Base-by-base conservation (phyloP, 1,140 invertebrate species). In the Daktulosphaira vitifoliae region DNA sequence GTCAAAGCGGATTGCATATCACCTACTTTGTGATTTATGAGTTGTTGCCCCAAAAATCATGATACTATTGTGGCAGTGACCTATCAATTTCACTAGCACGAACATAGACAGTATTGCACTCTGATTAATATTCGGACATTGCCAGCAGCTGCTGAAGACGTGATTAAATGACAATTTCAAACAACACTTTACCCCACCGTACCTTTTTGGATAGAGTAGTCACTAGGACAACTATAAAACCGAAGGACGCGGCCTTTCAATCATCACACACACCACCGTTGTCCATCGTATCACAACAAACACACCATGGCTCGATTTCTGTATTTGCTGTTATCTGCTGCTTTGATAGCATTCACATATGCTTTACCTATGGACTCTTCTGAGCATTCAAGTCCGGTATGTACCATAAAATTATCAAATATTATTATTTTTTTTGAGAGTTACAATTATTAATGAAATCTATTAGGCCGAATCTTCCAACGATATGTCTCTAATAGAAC, bases 401-500 rank as follows among this genome's bases (percentile, higher is more conserved):
- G n/a, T n/a, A n/a, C 39, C 11, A 11, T 7, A 16, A 3, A n/a
- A 4, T 7, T 44, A 44, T 4, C 39, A 16, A 44, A 4, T 44
- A 15, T 44, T 44, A 7, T 44, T 44, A 7, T 44, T 16, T 44
- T 44, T 16, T 16, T 16, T 33, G 29, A 5, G 29, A 33, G 5
- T 33, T 33, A 33, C 29, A 33, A 5, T 11, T 6, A 5, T 11
- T 33, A 81, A 89, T 20, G 83, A 81, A 50, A 81, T 82, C 66
- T n/a, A 90, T 88, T 77, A 81, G 80, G 62, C 78, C 65, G 33
- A 67, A 64, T 77, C 78, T 23, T 75, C 76, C 9, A 81, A 81
- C 68, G 76, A 73, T 16, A 29, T 68, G 23, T 80, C 81, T 66
- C 80, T 86, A 73, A 75, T 88, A 69, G 84, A 88, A 68, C 81